phyloP scores from a whole-genome alignment of 1,140 invertebrate species.

The Rhopalosiphum maidis region DNA sequence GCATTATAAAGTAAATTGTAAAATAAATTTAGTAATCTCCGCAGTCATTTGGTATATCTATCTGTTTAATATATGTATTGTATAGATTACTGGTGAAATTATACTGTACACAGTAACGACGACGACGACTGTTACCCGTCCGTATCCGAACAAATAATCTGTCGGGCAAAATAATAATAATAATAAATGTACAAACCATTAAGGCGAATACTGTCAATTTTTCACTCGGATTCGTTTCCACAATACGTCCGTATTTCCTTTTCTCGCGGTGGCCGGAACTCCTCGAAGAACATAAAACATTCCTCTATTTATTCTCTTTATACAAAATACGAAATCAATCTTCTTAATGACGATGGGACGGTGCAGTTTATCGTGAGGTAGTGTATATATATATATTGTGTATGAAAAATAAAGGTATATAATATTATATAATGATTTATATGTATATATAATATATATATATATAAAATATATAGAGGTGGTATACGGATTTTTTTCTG shows the following conservation, averaged over 20 bases:
- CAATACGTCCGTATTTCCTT: slow-evolving; percentile 40
- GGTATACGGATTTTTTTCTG: background rate
- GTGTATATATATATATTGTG: background rate
- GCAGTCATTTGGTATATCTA: background rate
- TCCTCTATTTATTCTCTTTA: background rate
- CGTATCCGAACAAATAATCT: background rate
- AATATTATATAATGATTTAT: background rate
- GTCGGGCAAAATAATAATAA: slow-evolving; percentile 29
- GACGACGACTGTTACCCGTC: background rate
- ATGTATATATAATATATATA: background rate
- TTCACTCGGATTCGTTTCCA: slow-evolving; percentile 34
- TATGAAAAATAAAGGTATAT: background rate
- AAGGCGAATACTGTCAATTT: slow-evolving; percentile 43
- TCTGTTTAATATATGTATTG: background rate
- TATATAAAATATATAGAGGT: background rate
- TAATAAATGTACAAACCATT: slow-evolving; percentile 42
- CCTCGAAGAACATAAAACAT: slow-evolving; percentile 2
- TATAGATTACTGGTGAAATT: background rate
- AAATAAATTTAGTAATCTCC: background rate
- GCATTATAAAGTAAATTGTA: background rate
- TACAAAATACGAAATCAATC: slow-evolving; percentile 47
- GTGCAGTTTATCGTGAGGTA: slow-evolving; percentile 7
- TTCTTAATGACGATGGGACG: slow-evolving; percentile 42
- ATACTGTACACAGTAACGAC: background rate
- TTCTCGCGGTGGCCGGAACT: background rate